Percentiles rank a stretch among this genome's conserved stretches.
These are phyloP conservation scores for Prunella himalayana DNA, from an alignment of 2,113 vertebrate genomes.

Conservation along the genomic window DNA sequence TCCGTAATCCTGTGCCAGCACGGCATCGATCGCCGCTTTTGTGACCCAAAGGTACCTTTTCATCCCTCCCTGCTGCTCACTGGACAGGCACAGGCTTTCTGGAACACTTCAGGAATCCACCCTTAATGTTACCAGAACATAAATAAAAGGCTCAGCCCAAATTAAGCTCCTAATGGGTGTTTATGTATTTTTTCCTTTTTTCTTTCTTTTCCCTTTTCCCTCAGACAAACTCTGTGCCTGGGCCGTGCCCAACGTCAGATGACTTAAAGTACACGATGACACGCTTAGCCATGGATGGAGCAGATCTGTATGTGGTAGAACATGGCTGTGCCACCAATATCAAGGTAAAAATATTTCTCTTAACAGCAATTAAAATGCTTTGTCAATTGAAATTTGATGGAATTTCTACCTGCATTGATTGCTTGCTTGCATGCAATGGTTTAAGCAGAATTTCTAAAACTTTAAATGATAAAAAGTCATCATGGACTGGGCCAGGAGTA, in stretches of 20 bases:
- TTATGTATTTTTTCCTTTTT: neutral
- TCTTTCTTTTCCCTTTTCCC: neutral
- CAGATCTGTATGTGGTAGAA: conserved; percentile 92
- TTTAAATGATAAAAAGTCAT: neutral
- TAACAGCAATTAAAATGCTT: neutral
- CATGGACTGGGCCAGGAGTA: neutral
- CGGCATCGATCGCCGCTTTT: conserved; percentile 90
- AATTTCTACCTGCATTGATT: neutral
- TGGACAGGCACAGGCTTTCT: neutral
- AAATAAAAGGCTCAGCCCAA: neutral
- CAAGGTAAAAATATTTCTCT: conserved; percentile 73
- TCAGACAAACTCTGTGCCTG: conserved; percentile 84
- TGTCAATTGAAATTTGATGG: neutral
- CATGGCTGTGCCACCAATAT: conserved; percentile 93
- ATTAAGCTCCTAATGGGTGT: neutral
- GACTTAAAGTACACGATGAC: conserved; percentile 98
- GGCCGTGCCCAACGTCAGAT: conserved; percentile 90
- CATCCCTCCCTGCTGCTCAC: neutral
- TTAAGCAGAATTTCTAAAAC: neutral
- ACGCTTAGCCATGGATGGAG: conserved; percentile 88
- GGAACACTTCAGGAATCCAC: neutral
- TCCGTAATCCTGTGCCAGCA: conserved; percentile 90
- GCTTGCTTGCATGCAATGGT: neutral
- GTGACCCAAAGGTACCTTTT: conserved; percentile 86
- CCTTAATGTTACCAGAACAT: neutral